Conservation (phyloP, 2,888 invertebrate species). For the Hemicrepidius hirtus region DNA sequence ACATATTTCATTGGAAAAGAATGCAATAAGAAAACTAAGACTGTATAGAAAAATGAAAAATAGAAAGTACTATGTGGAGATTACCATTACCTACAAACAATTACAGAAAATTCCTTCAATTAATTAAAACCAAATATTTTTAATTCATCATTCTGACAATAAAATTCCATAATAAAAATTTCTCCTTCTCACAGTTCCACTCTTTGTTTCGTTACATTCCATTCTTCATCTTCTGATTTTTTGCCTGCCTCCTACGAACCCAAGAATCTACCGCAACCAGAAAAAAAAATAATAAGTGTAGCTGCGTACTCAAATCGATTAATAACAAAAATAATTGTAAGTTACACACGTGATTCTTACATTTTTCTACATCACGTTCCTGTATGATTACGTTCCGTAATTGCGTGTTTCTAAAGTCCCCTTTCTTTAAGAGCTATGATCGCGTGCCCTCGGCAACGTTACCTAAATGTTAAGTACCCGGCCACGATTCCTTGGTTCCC, state of each 20-base stretch:
- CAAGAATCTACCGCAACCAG: neutral
- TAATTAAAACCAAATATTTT: no score
- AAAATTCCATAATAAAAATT: no score
- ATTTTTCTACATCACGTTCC: conserved; percentile 50
- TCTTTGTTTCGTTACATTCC: neutral
- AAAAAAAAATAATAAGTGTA: conserved; percentile 8
- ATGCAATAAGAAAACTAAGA: no score
- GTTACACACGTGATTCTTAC: conserved; percentile 47
- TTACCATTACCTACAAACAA: no score
- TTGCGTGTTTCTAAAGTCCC: conserved; percentile 50
- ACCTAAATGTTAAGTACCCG: conserved; percentile 67
- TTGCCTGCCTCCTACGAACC: neutral
- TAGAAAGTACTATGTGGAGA: no score
- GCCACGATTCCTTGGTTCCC: conserved; percentile 67
- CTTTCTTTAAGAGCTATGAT: conserved; percentile 55
- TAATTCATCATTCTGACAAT: no score
- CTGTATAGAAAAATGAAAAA: no score
- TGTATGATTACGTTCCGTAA: conserved; percentile 53
- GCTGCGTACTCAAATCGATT: conserved; percentile 41
- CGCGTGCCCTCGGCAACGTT: conserved; percentile 58
- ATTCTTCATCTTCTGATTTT: no score
- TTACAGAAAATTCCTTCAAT: no score
- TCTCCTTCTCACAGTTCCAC: no score
- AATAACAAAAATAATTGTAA: conserved; percentile 47
- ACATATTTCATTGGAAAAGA: no score